Percentiles rank a stretch among this genome's conserved stretches.
Conservation (phyloP, 2,888 invertebrate species). For the Limnephilus marmoratus region DNA sequence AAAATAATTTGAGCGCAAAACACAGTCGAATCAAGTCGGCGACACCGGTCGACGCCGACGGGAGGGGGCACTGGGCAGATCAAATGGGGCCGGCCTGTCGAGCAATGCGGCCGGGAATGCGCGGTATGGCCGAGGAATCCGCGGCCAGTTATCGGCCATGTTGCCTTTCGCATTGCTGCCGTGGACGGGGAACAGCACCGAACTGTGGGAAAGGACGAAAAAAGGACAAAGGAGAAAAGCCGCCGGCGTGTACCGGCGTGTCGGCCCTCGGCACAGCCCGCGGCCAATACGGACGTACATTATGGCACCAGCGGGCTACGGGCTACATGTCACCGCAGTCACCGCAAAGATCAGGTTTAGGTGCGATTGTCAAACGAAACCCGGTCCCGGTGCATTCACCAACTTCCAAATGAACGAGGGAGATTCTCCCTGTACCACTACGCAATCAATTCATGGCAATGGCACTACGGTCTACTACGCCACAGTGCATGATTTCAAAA, state of each 20-base stretch:
- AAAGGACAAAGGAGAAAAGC: constrained; percentile 51
- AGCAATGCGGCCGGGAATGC: constrained; percentile 71
- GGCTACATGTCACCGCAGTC: neutral
- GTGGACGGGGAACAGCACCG: constrained; percentile 28
- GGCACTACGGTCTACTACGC: too few species aligned
- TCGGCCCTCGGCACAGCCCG: constrained; percentile 18
- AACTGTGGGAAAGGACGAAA: constrained; percentile 63
- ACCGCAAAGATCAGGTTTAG: neutral
- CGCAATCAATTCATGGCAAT: too few species aligned
- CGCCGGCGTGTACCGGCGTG: constrained; percentile 33
- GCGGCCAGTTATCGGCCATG: constrained; percentile 70
- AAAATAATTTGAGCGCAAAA: constrained; percentile 66
- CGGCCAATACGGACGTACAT: constrained; percentile 20
- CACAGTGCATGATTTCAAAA: too few species aligned
- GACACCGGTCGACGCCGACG: constrained; percentile 71
- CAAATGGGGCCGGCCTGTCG: constrained; percentile 60
- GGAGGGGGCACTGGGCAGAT: constrained; percentile 67
- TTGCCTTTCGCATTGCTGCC: constrained; percentile 8
- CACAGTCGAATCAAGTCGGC: constrained; percentile 61
- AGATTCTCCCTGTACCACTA: too few species aligned
- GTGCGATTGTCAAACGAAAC: neutral
- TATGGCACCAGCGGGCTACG: neutral
- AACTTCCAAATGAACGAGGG: neutral
- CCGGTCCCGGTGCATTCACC: neutral
- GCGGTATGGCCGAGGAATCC: constrained; percentile 77